Evolutionary conservation across 2,888 invertebrate genomes (phyloP), one percentile per base, ranked within the genome.

Genomic region (Apotomis betuletana): DNA sequence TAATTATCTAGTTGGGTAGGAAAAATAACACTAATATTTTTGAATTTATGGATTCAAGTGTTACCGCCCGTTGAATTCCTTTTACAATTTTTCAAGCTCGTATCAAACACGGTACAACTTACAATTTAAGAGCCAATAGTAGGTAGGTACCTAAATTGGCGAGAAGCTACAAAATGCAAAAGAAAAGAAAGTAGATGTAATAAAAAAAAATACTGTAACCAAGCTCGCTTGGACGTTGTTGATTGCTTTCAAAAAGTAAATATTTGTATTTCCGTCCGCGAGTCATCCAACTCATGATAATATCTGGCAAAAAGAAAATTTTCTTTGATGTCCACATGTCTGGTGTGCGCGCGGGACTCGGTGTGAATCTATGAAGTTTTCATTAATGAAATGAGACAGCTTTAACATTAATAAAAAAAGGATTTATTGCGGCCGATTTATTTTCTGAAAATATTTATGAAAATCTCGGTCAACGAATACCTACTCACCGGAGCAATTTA

Each of bases 381-480:
- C 57, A 61, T 72, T 72, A 54, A 70, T 59, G 58, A 60, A 65
- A 54, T 38, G 52, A 46, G 70, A 59, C 70, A n/a, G 64, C 44
- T 52, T 70, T 64, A 63, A 69, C 58, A 69, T 58, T 69, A 55
- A 71, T 71, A 71, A 71, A 61, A 61, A 58, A 57, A 38, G 27
- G 60, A 67, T 67, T 71, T 62, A 71, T 36, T 57, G 27, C 55
- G 46, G 10, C 15, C 15, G 51, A 38, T 41, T 44, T 44, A 55
- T 27, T 64, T 59, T 54, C 44, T 59, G 49, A 36, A 49, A 15
- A 51, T 67, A 38, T 51, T 59, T 67, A 59, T 51, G 51, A 51
- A 55, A 27, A 60, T 41, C 46, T 54, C 68, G 54, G 62, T 55
- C 57, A 49, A 57, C 49, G 57, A 12, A 58, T 57, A 44, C 27